These are phyloP conservation scores for Semnopithecus entellus DNA, from an alignment of 2,113 vertebrate genomes.

Conservation along the genomic window DNA sequence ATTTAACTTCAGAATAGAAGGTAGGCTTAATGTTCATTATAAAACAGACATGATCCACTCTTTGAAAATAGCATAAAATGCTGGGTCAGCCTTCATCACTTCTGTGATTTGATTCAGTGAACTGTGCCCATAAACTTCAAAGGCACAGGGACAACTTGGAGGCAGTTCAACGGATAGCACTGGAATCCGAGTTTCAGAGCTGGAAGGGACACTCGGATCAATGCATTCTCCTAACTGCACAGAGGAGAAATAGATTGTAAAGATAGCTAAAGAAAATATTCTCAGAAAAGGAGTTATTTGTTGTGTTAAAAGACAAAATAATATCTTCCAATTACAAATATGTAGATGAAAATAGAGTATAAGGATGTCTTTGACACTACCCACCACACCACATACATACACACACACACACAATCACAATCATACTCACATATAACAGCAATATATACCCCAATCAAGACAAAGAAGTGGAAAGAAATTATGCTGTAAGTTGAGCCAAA, in stretches of 20 bases:
- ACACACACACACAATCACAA: not conserved
- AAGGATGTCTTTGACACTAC: not conserved
- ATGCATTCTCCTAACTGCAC: not conserved
- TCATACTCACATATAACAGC: not conserved
- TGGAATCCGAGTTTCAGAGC: not conserved
- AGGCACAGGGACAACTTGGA: not conserved
- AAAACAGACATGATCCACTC: not conserved
- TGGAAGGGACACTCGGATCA: not conserved
- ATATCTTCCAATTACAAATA: not conserved
- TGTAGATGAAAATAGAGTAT: not conserved
- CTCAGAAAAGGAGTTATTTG: not conserved
- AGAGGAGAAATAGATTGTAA: not conserved
- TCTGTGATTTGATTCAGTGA: conserved; percentile 31
- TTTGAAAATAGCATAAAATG: not conserved
- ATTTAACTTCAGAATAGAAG: conserved; percentile 54
- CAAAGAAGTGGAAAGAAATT: not conserved
- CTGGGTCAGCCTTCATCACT: not conserved
- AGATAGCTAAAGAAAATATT: not conserved
- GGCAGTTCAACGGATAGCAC: not conserved
- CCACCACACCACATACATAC: not conserved
- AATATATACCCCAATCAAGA: not conserved
- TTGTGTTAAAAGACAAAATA: not conserved
- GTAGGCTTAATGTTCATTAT: conserved; percentile 25
- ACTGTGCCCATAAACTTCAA: not conserved
- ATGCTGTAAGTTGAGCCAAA: not conserved